Evolutionary conservation across 2,113 vertebrate genomes (phyloP).

Genomic region (Paramisgurnus dabryanus): DNA sequence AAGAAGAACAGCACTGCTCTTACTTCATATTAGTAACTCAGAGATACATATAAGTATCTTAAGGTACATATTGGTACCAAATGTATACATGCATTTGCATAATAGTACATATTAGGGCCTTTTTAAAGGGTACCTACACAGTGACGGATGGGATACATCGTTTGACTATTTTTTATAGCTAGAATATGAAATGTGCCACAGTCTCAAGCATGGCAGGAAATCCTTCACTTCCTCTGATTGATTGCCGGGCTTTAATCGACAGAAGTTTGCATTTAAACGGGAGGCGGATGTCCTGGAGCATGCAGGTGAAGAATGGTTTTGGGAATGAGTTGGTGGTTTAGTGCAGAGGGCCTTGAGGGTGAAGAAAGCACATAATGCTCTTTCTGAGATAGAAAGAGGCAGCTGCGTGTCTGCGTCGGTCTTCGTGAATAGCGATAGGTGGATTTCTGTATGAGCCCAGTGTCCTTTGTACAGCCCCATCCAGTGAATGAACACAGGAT

Average conservation of each 20-base stretch:
- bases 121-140: too few relatives aligned
- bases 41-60: too few relatives aligned
- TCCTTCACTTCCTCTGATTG: not conserved
- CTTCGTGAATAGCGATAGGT: slow-evolving; percentile 29
- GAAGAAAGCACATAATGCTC: slow-evolving; percentile 25
- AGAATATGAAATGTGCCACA: too few relatives aligned
- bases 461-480: slow-evolving; percentile 62
- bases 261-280: slow-evolving; percentile 3
- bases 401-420: slow-evolving; percentile 23
- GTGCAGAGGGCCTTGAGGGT: slow-evolving; percentile 4
- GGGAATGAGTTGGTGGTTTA: slow-evolving; percentile 8
- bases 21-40: too few relatives aligned
- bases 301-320: not conserved
- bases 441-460: slow-evolving; percentile 58
- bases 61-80: too few relatives aligned
- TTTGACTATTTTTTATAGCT: too few relatives aligned
- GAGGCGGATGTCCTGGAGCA: not conserved
- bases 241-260: not conserved
- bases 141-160: too few relatives aligned
- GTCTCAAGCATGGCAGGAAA: not conserved
- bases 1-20: too few relatives aligned
- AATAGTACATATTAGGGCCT: too few relatives aligned
- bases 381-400: slow-evolving; percentile 25
- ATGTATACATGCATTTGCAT: too few relatives aligned
- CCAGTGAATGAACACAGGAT: slow-evolving; percentile 66